phyloP scores from a whole-genome alignment of 2,888 invertebrate genomes.

The Callimorpha dominula region DNA sequence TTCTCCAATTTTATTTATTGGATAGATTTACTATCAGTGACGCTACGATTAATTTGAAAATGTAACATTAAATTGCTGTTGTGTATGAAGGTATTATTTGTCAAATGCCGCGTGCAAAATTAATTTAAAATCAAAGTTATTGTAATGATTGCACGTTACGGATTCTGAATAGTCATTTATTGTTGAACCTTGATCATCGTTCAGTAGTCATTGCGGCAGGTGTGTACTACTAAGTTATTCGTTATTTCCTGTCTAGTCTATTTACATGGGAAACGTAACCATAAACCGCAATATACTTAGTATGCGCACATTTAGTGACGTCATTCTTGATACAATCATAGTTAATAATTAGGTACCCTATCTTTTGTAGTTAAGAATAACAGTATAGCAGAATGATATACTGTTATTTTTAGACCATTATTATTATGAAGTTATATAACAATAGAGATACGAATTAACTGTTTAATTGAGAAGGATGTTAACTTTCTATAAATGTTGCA shows the following conservation, averaged over 20 bases:
- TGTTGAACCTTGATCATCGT: slow-evolving; percentile 27
- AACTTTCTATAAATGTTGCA: background rate
- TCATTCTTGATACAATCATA: slow-evolving; percentile 12
- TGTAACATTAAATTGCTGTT: background rate
- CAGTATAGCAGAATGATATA: background rate
- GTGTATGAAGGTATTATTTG: background rate
- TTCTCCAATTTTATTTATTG: too few species aligned
- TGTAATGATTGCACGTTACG: slow-evolving; percentile 5
- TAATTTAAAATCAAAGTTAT: slow-evolving; percentile 1
- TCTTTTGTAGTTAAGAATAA: background rate
- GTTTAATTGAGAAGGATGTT: background rate
- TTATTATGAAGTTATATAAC: slow-evolving; percentile 6
- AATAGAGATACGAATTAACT: slow-evolving; percentile 5
- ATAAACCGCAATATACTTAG: slow-evolving; percentile 13
- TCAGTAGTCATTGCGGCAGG: slow-evolving; percentile 27
- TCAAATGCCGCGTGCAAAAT: background rate
- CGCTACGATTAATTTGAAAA: background rate
- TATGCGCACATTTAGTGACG: slow-evolving; percentile 23
- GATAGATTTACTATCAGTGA: background rate
- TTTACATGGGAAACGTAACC: slow-evolving; percentile 23
- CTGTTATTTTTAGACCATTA: background rate
- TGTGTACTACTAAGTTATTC: slow-evolving; percentile 18
- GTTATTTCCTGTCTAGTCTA: slow-evolving; percentile 20
- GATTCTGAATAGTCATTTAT: slow-evolving; percentile 12
- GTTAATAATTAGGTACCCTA: background rate